A percentile compares a stretch with the other conserved stretches of the same genome.
phyloP scores from a whole-genome alignment of 2,888 invertebrate species.

The Eristalis pertinax region DNA sequence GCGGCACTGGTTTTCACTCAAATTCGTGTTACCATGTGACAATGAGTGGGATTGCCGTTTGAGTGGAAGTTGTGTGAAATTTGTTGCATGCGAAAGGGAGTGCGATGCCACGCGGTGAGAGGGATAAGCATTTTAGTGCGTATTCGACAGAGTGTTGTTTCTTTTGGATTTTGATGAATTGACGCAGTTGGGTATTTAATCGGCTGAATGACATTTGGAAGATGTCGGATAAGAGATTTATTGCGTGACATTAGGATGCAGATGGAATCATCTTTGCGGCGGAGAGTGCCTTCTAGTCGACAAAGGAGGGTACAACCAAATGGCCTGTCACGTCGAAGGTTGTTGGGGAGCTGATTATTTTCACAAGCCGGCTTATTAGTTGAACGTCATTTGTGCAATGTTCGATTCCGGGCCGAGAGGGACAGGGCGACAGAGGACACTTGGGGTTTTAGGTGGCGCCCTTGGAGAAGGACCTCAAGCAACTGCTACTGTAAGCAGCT shows the following conservation, averaged over 20 bases:
- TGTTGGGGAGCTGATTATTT: too few species aligned
- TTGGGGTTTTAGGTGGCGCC: too few species aligned
- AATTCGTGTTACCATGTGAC: constrained; percentile 55
- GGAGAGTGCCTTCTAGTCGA: too few species aligned
- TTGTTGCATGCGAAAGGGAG: not conserved
- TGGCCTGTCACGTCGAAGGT: too few species aligned
- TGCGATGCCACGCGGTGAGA: not conserved
- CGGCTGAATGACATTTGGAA: not conserved
- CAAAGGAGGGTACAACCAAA: too few species aligned
- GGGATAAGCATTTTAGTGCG: not conserved
- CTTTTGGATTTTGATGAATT: not conserved
- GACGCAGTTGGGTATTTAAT: not conserved
- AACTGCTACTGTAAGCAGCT: too few species aligned
- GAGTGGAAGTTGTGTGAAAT: not conserved
- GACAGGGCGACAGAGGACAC: too few species aligned
- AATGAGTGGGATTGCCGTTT: constrained; percentile 4
- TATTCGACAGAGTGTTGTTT: not conserved
- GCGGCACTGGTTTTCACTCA: not conserved
- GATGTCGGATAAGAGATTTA: not conserved
- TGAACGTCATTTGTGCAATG: too few species aligned
- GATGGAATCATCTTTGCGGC: too few species aligned
- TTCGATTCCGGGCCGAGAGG: too few species aligned
- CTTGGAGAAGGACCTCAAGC: too few species aligned
- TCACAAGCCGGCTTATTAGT: too few species aligned
- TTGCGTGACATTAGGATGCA: not conserved